Percentiles rank a stretch among this genome's conserved stretches.
Conservation (phyloP, 2,113 vertebrate genomes). For the Thunnus maccoyii region DNA sequence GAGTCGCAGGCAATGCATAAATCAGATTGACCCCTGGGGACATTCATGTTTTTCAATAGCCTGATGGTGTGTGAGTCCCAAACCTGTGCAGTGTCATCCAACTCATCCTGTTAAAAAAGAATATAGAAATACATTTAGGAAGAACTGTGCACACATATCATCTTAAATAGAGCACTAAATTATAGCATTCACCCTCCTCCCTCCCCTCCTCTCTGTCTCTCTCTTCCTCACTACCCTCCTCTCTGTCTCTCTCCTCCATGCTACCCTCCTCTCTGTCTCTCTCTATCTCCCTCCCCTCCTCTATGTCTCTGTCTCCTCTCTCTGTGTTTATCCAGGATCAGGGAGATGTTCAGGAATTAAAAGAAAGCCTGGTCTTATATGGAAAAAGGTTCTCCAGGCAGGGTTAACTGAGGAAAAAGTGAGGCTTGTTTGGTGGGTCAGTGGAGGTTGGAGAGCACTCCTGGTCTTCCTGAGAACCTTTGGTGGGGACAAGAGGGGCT, state of each 20-base stretch:
- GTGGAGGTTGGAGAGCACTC: too few species aligned
- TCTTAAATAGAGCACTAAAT: background rate
- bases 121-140: background rate
- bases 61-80: conserved; percentile 41
- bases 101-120: conserved; percentile 39
- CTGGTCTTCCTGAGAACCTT: too few species aligned
- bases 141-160: background rate
- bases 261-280: background rate
- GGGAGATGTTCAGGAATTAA: too few species aligned
- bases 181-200: background rate
- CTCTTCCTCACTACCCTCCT: background rate
- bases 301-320: too few species aligned
- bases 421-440: too few species aligned
- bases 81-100: conserved; percentile 47
- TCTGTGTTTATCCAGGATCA: too few species aligned
- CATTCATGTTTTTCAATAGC: conserved; percentile 3
- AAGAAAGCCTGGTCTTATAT: too few species aligned
- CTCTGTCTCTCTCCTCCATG: background rate
- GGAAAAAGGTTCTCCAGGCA: too few species aligned
- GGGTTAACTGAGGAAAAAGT: too few species aligned
- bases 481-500: too few species aligned
- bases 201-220: background rate
- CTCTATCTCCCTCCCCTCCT: too few species aligned
- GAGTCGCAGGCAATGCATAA: conserved; percentile 15
- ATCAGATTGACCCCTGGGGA: conserved; percentile 37